Base-by-base conservation (phyloP, 1,140 invertebrate species). In the Manduca sexta region DNA sequence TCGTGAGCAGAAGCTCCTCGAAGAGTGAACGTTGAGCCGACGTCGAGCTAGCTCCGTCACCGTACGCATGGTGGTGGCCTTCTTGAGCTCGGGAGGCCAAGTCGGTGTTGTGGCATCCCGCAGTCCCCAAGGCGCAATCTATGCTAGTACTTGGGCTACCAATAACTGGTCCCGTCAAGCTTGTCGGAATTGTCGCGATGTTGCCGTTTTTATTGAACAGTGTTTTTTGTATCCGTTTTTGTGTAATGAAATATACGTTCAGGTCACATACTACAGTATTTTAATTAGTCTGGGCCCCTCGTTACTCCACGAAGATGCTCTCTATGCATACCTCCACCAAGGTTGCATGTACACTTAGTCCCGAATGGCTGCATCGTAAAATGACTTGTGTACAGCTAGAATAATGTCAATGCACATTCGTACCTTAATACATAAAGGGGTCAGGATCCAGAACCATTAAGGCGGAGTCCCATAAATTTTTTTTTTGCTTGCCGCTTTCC, bases 191-290 rank as follows among this genome's bases (percentile, higher is more conserved):
- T 54, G 42, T 54, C 38, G 13, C 52, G 42, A 37, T 48, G 13
- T 18, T 37, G 17, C 21, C 17, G 44, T 56, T 17, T 46, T 48
- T 46, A 33, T 49, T 49, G 39, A 47, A 42, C 47, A 42, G 40
- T 56, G 44, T 54, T 40, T 47, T 43, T 45, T 56, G 53, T 50
- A 41, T 49, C 39, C 43, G 38, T 45, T 56, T 54, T 41, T 30
- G 45, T 50, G 48, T 48, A 44, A 26, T 26, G 1, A 26, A 58
- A 58, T 52, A 57, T 51, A 52, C 49, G 55, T 57, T 52, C 55
- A 57, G 55, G 49, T 57, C 55, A 57, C 55, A 45, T 26, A 26
- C 4, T 5, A 50, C 4, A n/a, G 7, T 41, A 30, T 5, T 21
- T 29, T 48, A 40, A 10, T 3, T 18, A 26, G 8, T 26, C 8